phyloP scores from a whole-genome alignment of 2,797 vertebrate genomes.

The Choloepus didactylus region DNA sequence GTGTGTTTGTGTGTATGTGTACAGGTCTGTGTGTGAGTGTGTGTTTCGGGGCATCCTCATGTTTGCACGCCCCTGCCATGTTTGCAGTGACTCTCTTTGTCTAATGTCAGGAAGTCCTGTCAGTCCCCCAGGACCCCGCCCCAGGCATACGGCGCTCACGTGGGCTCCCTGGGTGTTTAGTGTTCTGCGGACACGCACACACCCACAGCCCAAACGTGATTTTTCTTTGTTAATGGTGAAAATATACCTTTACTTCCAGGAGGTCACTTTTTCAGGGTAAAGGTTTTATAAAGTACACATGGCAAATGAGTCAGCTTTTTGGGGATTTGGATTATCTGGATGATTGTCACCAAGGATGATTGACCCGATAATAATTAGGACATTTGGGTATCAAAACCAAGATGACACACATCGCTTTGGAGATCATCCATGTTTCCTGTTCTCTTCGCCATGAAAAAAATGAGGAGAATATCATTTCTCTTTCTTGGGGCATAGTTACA shows the following conservation, averaged over 20 bases:
- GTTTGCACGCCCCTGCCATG: neutral
- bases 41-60: no score
- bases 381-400: neutral
- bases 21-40: no score
- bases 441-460: neutral
- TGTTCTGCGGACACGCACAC: fast-evolving
- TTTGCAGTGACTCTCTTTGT: neutral
- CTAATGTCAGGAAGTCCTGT: neutral
- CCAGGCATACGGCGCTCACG: neutral
- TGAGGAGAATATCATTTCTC: neutral
- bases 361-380: neutral
- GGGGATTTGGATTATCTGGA: neutral
- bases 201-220: no score
- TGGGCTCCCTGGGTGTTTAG: fast-evolving
- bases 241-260: neutral
- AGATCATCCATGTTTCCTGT: neutral
- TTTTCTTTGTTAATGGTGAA: neutral
- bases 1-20: no score
- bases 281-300: neutral
- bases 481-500: neutral
- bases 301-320: neutral
- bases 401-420: neutral
- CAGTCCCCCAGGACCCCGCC: neutral
- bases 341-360: neutral
- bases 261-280: neutral